Percentiles rank a stretch among this genome's conserved stretches.
Evolutionary conservation across 2,113 vertebrate species (phyloP).

Genomic region (Lota lota): DNA sequence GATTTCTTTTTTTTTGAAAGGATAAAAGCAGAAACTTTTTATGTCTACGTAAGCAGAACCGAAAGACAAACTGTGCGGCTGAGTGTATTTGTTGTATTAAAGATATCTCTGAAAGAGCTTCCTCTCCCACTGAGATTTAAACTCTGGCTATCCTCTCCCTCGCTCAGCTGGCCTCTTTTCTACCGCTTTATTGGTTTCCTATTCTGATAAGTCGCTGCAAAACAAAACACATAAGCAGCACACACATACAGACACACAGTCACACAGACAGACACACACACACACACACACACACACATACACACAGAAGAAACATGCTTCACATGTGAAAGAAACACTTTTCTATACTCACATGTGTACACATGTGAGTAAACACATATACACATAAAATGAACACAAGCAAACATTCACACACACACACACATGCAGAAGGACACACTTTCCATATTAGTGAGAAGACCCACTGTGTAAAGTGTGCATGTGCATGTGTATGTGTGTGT

Average conservation of each 20-base stretch:
- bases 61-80: too few relatives aligned
- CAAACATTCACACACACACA: conserved; percentile 1
- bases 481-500: too few relatives aligned
- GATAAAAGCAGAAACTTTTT: background rate
- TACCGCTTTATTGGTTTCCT: too few relatives aligned
- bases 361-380: conserved; percentile 13
- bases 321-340: too few relatives aligned
- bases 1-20: background rate
- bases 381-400: background rate
- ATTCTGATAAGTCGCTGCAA: too few relatives aligned
- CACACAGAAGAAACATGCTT: background rate
- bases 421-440: conserved; percentile 15
- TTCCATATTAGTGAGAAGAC: conserved; percentile 41
- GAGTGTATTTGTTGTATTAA: too few relatives aligned
- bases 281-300: conserved; percentile 2
- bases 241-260: conserved; percentile 5
- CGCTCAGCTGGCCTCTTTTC: too few relatives aligned
- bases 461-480: conserved; percentile 58
- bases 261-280: background rate
- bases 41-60: too few relatives aligned
- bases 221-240: background rate
- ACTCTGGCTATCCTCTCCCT: too few relatives aligned
- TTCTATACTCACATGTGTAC: background rate
- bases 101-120: too few relatives aligned
- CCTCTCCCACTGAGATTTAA: too few relatives aligned